phyloP scores from a whole-genome alignment of 2,888 invertebrate genomes.

The Herminia tarsipennalis region DNA sequence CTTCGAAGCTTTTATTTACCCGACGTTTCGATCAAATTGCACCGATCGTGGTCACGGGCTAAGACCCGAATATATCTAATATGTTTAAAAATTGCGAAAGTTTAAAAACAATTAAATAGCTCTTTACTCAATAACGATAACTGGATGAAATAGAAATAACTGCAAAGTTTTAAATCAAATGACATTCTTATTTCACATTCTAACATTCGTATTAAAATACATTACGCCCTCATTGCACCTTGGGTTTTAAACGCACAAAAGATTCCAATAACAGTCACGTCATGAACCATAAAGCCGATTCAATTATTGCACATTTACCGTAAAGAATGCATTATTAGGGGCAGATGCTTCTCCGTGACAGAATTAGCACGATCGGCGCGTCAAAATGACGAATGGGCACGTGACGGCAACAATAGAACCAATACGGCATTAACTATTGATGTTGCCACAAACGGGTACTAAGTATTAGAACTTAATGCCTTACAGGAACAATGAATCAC shows the following conservation, averaged over 20 bases:
- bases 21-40: too few species aligned
- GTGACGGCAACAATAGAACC: slow-evolving; percentile 68
- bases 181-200: not conserved
- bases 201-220: not conserved
- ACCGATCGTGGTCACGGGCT: too few species aligned
- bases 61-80: too few species aligned
- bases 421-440: slow-evolving; percentile 38
- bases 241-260: slow-evolving; percentile 14
- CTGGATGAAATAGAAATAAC: not conserved
- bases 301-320: slow-evolving; percentile 38
- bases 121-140: too few species aligned
- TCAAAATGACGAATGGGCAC: slow-evolving; percentile 65
- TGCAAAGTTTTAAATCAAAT: not conserved
- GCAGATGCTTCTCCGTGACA: slow-evolving; percentile 38
- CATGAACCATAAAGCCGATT: slow-evolving; percentile 29
- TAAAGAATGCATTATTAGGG: slow-evolving; percentile 35
- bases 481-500: slow-evolving; percentile 54
- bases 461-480: slow-evolving; percentile 61
- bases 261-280: slow-evolving; percentile 13
- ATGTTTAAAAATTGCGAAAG: too few species aligned
- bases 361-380: slow-evolving; percentile 46
- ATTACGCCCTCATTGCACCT: slow-evolving; percentile 4
- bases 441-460: slow-evolving; percentile 41
- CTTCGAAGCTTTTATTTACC: too few species aligned
- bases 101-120: too few species aligned